These are phyloP conservation scores for Macropodus opercularis DNA, from an alignment of 2,797 vertebrate genomes.

Conservation along the genomic window DNA sequence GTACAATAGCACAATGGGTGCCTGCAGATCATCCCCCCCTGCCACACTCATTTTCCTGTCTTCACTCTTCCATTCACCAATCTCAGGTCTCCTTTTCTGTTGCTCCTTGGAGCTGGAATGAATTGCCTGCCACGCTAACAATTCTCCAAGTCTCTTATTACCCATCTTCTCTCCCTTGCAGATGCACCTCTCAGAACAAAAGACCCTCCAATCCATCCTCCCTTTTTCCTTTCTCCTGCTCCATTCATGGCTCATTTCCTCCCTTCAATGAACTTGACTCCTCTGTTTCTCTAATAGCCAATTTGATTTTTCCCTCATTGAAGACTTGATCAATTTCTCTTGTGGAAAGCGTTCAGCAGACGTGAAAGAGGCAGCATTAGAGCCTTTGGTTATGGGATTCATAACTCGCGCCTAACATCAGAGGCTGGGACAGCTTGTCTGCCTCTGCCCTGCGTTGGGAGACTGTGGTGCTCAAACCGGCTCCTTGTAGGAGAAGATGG, in stretches of 20 bases:
- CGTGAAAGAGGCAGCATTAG: conserved; percentile 59
- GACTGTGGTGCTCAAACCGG: neutral
- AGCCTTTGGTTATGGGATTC: conserved; percentile 54
- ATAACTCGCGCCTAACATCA: conserved; percentile 20
- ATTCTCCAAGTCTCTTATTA: conserved; percentile 76
- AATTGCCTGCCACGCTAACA: conserved; percentile 76
- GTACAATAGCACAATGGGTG: conserved; percentile 62
- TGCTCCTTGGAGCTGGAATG: conserved; percentile 67
- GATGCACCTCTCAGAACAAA: conserved; percentile 69
- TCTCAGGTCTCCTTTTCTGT: conserved; percentile 62
- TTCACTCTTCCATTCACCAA: conserved; percentile 61
- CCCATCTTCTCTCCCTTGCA: conserved; percentile 66
- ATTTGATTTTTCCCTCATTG: conserved; percentile 77
- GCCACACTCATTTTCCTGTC: conserved; percentile 54
- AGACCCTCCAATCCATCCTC: conserved; percentile 63
- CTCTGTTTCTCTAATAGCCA: conserved; percentile 78
- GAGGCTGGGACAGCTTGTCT: conserved; percentile 11
- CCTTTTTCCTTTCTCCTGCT: conserved; percentile 54
- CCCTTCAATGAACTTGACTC: conserved; percentile 72
- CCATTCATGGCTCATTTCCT: conserved; percentile 79
- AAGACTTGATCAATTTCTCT: conserved; percentile 80
- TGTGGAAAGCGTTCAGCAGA: conserved; percentile 64
- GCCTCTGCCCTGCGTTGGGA: conserved; percentile 12
- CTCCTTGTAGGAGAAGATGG: no score
- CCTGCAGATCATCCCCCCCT: conserved; percentile 56